These are phyloP conservation scores for Ceratosolen fusciceps DNA, from an alignment of 1,140 invertebrate species.

Conservation along the genomic window DNA sequence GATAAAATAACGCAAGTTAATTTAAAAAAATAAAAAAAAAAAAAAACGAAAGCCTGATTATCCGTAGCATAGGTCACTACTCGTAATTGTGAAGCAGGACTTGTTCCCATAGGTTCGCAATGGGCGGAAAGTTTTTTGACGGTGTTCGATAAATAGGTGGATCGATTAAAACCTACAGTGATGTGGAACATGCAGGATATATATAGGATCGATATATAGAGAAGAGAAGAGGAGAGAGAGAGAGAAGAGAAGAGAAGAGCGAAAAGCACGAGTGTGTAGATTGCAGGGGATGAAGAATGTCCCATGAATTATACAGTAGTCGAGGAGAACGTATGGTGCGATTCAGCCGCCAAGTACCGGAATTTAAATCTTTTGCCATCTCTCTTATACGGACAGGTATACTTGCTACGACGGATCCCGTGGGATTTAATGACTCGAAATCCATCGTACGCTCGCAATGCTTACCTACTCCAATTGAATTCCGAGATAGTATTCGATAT, in stretches of 20 bases:
- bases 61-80: too few species aligned
- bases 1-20: too few species aligned
- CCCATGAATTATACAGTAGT: conserved; percentile 47
- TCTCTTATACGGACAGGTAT: not conserved
- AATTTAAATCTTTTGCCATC: conserved; percentile 9
- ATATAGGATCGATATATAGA: too few species aligned
- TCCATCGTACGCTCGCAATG: conserved; percentile 6
- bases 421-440: conserved; percentile 39
- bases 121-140: too few species aligned
- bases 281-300: conserved; percentile 42
- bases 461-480: conserved; percentile 20
- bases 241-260: not conserved
- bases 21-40: too few species aligned
- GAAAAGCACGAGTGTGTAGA: not conserved
- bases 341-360: conserved; percentile 15
- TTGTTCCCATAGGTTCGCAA: too few species aligned
- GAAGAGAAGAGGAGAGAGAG: too few species aligned
- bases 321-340: not conserved
- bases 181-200: too few species aligned
- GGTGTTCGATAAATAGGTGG: too few species aligned
- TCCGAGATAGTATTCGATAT: conserved; percentile 1
- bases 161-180: too few species aligned
- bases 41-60: too few species aligned
- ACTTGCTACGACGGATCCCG: not conserved
- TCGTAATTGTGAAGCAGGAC: too few species aligned